Evolutionary conservation across 2,888 invertebrate species (phyloP), one percentile per base, ranked within the genome.

Genomic region (Neoaliturus tenellus): DNA sequence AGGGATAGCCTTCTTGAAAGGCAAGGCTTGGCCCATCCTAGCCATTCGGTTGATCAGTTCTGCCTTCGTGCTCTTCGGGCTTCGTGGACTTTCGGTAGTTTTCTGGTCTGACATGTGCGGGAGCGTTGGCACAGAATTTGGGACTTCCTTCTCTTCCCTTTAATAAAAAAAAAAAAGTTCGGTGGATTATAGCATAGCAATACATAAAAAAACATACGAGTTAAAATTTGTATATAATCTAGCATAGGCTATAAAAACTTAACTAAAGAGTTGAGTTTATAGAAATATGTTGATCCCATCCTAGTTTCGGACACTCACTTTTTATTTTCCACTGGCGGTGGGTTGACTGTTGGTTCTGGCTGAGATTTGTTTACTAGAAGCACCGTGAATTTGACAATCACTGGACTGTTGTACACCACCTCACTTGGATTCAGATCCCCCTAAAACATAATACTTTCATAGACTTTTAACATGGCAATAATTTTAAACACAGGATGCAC

Each of bases 21-120:
- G 91, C n/a, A 92, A 90, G 35, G 91, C 90, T 86, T 92, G 91
- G 0, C 93, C 93, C 91, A 93, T 92, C 90, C 92, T 92, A 0
- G 93, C 92, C 91, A 93, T 93, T 86, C 93, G 90, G 10, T 92
- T 91, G 80, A 93, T 89, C 85, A 93, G 91, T 83, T 91, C 90
- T 14, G 91, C 91, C 88, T 91, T 92, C 0, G 67, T 58, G n/a
- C 81, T 44, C 69, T 71, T 78, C 2, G 84, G 82, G 62, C 81
- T 83, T 48, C 44, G 78, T 17, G 82, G 33, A 14, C 20, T 39
- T 25, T 62, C 62, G 1, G 1, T 14, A 31, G 31, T 31, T 28
- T 62, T 62, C 12, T 28, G 62, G 14, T 62, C 62, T 4, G 28
- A 28, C 17, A 28, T 17, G 14, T 62, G 28, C 31, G 62, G 25